Base-by-base conservation (phyloP, 2,797 vertebrate genomes). In the Epinephelus awoara region DNA sequence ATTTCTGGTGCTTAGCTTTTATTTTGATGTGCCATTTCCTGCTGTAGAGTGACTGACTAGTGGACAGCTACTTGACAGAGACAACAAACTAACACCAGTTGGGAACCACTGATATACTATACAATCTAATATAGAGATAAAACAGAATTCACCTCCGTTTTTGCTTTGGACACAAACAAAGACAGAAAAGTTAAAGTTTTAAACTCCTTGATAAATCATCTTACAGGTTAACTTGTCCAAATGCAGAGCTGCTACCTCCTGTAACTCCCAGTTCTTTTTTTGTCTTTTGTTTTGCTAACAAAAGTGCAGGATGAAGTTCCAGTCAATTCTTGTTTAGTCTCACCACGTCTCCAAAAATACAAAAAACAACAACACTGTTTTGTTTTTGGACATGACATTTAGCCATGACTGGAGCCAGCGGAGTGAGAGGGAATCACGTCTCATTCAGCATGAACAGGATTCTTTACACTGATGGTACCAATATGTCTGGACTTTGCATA, bases 381-480 rank as follows among this genome's bases (percentile, higher is more conserved):
- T 66, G 9, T 52, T 55, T 54, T 64, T 38, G 9, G 14, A 73
- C 17, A 42, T 62, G 65, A 58, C 8, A 40, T 63, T 78, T 56
- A 58, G 49, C 52, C 59, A 52, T 69, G 79, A 68, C 17, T 13
- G 46, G 58, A 79, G 77, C 59, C 29, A 44, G 49, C 14, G 61
- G 47, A 78, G 59, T 8, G 21, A 49, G 50, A 61, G 29, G 56
- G 40, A 80, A 27, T 59, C 52, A 44, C 3, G 2, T 61, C 50
- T 79, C 38, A n/a, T 73, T 77, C 67, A 38, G 65, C 56, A 54
- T 23, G 67, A 80, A 58, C 51, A 34, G 42, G 64, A 84, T 80
- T 85, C 61, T 82, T 83, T 65, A 40, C 73, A 52, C 73, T 56
- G 83, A 87, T 85, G 67, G 69, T 65, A 72, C 69, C 90, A 86